Base-by-base conservation (phyloP, 2,113 vertebrate genomes). In the Lanius ludovicianus region DNA sequence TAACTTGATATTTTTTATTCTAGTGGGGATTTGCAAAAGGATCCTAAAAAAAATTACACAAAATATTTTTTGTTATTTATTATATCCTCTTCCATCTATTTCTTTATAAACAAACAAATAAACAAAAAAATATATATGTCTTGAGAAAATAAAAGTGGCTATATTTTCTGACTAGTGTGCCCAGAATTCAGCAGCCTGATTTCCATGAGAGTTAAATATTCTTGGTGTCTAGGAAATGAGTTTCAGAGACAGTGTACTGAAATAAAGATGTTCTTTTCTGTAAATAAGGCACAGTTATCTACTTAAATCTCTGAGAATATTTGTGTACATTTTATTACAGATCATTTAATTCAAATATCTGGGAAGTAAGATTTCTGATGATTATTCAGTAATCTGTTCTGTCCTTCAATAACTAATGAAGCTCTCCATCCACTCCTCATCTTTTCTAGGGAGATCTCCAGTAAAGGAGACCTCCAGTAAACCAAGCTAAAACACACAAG, bases 261-360 rank as follows among this genome's bases (percentile, higher is more conserved):
- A 96, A 93, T 82, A 37, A 90, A 92, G 82, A 69, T 86, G 22
- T 84, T 87, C 39, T 83, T 91, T 88, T 83, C 50, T 77, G 39
- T 67, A 91, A 95, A 44, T 53, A 65, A 79, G 92, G 42, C 75
- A 90, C 25, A 74, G 42, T 70, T 35, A 82, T 73, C 52, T 81
- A 53, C 5, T 52, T 77, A 80, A 77, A 87, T 87, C 50, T 77
- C 59, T 89, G 49, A 6, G 68, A 88, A 62, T 69, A 63, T 83
- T 87, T 94, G 31, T 50, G 28, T 69, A 93, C 50, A 63, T 93
- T 90, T 94, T 73, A 63, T 90, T 86, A 77, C 31, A 70, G 30
- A 52, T 63, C 87, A 93, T 94, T 87, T 71, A 90, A 86, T 74
- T 88, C 31, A 78, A 84, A 86, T 24, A 46, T 60, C 44, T 86